These are phyloP conservation scores for Phalacrocorax aristotelis DNA, from an alignment of 2,113 vertebrate genomes.

Conservation along the genomic window DNA sequence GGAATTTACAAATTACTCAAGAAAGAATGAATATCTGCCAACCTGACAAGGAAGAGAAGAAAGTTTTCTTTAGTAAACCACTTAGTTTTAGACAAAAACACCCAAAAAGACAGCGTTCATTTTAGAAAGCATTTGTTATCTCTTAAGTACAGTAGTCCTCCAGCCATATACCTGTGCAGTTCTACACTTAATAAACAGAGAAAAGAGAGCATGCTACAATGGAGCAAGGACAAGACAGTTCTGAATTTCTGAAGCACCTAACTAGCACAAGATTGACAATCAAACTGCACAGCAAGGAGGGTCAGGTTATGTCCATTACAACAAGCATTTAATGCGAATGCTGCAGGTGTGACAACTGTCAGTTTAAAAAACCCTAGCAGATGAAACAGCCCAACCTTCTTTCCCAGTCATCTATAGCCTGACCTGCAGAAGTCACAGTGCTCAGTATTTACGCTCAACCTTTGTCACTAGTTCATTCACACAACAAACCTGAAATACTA, in stretches of 20 bases:
- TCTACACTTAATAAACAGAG: not conserved
- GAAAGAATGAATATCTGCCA: not conserved
- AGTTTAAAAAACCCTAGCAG: not conserved
- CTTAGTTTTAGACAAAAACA: not conserved
- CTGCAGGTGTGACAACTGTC: not conserved
- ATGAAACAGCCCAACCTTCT: not conserved
- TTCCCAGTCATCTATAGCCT: not conserved
- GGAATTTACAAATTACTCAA: not conserved
- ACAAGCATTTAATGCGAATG: not conserved
- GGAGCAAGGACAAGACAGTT: not conserved
- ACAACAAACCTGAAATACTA: not conserved
- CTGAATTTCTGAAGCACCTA: not conserved
- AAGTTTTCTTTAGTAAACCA: not conserved
- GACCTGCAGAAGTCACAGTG: not conserved
- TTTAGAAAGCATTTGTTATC: not conserved
- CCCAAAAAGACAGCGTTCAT: not conserved
- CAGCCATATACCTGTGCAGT: not conserved
- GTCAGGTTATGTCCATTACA: not conserved
- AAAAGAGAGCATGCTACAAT: not conserved
- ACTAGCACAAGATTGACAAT: not conserved
- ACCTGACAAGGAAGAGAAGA: not conserved
- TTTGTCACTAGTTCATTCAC: not conserved
- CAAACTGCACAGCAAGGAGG: not conserved
- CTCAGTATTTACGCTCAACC: not conserved
- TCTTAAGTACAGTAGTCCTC: not conserved